These are phyloP conservation scores for Penaeus monodon DNA, from an alignment of 2,888 invertebrate genomes.

Conservation along the genomic window DNA sequence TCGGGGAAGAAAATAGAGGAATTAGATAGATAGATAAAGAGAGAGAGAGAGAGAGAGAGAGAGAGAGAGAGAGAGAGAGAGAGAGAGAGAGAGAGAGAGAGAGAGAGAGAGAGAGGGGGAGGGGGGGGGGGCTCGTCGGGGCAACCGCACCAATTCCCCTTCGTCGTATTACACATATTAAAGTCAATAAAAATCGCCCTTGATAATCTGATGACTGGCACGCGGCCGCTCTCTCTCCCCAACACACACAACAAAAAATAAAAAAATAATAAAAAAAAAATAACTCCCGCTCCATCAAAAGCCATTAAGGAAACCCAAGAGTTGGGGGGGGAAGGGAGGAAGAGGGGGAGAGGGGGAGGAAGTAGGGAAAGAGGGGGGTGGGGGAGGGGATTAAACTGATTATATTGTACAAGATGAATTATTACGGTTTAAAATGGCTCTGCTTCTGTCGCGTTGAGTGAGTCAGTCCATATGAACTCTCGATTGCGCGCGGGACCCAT, in stretches of 20 bases:
- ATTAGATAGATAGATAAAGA: too few species aligned
- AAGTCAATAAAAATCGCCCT: constrained; percentile 23
- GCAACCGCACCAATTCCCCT: not conserved
- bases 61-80: too few species aligned
- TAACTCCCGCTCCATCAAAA: constrained; percentile 35
- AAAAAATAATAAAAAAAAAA: too few species aligned
- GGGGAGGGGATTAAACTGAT: constrained; percentile 38
- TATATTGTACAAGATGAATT: constrained; percentile 53
- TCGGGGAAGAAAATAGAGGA: too few species aligned
- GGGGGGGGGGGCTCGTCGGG: too few species aligned
- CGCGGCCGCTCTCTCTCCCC: constrained; percentile 7
- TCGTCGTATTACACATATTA: constrained; percentile 39
- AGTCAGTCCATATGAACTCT: not conserved
- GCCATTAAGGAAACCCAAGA: constrained; percentile 46
- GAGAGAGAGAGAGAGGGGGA: too few species aligned
- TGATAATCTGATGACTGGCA: constrained; percentile 29
- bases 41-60: too few species aligned
- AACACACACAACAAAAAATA: constrained; percentile 8
- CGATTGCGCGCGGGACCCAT: not conserved
- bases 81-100: too few species aligned
- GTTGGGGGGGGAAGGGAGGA: not conserved
- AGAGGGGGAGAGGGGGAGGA: not conserved
- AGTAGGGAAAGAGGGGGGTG: not conserved
- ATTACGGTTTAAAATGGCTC: constrained; percentile 43
- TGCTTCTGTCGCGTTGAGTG: constrained; percentile 39